Evolutionary conservation across 2,888 invertebrate genomes (phyloP).

Genomic region (Trachelus tabidus): DNA sequence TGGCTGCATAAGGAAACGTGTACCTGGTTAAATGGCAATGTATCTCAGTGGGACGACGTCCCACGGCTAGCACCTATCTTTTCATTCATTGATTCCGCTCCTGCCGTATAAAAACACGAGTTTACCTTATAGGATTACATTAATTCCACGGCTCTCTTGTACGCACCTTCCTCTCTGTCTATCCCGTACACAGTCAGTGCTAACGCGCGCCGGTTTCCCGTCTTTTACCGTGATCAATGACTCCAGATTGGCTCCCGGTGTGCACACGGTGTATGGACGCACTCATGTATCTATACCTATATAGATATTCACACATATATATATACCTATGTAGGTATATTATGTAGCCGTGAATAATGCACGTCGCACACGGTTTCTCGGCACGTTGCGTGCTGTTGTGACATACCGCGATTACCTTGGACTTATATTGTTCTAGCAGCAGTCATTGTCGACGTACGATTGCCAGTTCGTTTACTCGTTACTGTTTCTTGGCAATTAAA

Average conservation of each 20-base stretch:
- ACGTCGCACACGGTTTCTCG: neutral
- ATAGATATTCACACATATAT: neutral
- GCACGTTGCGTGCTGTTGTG: conserved; percentile 42
- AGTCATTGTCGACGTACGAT: conserved; percentile 29
- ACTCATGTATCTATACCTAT: conserved; percentile 21
- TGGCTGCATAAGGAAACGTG: conserved; percentile 10
- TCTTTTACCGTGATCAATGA: conserved; percentile 51
- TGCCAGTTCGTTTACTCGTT: neutral
- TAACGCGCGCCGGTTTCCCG: conserved; percentile 36
- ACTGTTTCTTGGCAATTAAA: neutral
- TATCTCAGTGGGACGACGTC: conserved; percentile 50
- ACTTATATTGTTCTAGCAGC: conserved; percentile 43
- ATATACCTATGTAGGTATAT: neutral
- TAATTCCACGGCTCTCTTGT: conserved; percentile 11
- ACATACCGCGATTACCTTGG: conserved; percentile 63
- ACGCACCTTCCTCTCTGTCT: conserved; percentile 13
- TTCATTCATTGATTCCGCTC: conserved; percentile 50
- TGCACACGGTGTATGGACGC: conserved; percentile 14
- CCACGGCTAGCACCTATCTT: conserved; percentile 34
- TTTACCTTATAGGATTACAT: conserved; percentile 40
- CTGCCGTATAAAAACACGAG: conserved; percentile 41
- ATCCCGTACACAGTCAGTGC: neutral
- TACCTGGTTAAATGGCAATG: conserved; percentile 21
- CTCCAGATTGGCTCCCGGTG: conserved; percentile 34
- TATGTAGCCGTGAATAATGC: neutral